Conservation (phyloP, 2,888 invertebrate species). For the Aradus depressus region DNA sequence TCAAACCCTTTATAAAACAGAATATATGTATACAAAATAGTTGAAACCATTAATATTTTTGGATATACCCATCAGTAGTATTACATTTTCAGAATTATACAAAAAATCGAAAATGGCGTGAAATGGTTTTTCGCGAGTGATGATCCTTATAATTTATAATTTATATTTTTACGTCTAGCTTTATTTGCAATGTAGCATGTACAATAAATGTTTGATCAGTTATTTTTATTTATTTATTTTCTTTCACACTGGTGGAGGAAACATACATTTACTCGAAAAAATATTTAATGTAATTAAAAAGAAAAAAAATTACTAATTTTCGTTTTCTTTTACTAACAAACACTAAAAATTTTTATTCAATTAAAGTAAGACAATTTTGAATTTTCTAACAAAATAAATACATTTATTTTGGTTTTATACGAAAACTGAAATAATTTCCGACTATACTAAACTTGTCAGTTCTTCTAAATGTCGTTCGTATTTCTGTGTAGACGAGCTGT, state of each 20-base stretch:
- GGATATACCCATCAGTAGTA: too few relatives aligned
- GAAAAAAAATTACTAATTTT: slow-evolving; percentile 13
- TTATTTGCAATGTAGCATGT: slow-evolving; percentile 24
- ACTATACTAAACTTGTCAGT: neutral
- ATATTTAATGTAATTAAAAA: too few relatives aligned
- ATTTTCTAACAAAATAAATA: too few relatives aligned
- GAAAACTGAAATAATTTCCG: neutral
- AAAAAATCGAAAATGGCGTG: too few relatives aligned
- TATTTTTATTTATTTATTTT: slow-evolving; percentile 6
- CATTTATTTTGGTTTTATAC: neutral
- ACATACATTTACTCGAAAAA: neutral
- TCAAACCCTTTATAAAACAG: too few relatives aligned
- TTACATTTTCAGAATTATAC: too few relatives aligned
- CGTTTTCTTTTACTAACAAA: slow-evolving; percentile 14
- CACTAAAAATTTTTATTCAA: slow-evolving; percentile 9
- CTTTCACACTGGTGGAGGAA: slow-evolving; percentile 12
- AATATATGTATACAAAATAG: too few relatives aligned
- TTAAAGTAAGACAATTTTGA: slow-evolving; percentile 4
- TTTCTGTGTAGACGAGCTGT: too few relatives aligned
- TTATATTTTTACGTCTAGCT: slow-evolving; percentile 25
- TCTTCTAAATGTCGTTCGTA: too few relatives aligned
- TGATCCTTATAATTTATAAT: too few relatives aligned
- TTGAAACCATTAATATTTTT: too few relatives aligned
- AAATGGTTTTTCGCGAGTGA: too few relatives aligned
- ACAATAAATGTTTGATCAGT: slow-evolving; percentile 16